Evolutionary conservation across 2,888 invertebrate species (phyloP).

Genomic region (Chesias legatella): DNA sequence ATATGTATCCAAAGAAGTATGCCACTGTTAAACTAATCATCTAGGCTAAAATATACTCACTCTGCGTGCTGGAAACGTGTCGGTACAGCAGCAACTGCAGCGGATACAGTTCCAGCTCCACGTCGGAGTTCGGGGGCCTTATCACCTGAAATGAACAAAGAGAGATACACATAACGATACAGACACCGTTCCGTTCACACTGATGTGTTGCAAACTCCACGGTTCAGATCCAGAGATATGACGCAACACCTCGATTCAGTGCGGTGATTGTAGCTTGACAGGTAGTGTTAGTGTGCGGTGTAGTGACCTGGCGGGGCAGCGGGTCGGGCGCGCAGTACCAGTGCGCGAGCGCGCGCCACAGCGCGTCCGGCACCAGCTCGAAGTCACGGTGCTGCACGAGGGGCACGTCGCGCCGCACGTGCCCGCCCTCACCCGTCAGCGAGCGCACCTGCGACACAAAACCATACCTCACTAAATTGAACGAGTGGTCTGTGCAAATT

Average conservation of each 20-base stretch:
- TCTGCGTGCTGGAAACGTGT: slow-evolving; percentile 80
- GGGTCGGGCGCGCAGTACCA: slow-evolving; percentile 92
- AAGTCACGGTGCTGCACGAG: slow-evolving; percentile 91
- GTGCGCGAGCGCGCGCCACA: slow-evolving; percentile 91
- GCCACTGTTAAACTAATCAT: too few relatives aligned
- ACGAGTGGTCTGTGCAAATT: too few relatives aligned
- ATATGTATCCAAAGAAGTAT: too few relatives aligned
- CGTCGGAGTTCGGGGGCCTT: slow-evolving; percentile 83
- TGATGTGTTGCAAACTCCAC: too few relatives aligned
- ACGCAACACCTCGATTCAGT: too few relatives aligned
- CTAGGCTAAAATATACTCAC: too few relatives aligned
- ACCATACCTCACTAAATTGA: too few relatives aligned
- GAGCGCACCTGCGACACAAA: slow-evolving; percentile 75
- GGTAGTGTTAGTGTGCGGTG: neutral
- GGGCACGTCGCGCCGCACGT: slow-evolving; percentile 86
- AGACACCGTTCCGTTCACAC: too few relatives aligned
- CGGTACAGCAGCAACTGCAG: slow-evolving; percentile 87
- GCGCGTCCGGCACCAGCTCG: slow-evolving; percentile 90
- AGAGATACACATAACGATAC: too few relatives aligned
- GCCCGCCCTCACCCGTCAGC: slow-evolving; percentile 93
- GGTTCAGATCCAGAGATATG: too few relatives aligned
- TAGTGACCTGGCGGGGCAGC: slow-evolving; percentile 85
- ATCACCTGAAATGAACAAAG: slow-evolving; percentile 78
- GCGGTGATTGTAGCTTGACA: too few relatives aligned
- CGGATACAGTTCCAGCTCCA: slow-evolving; percentile 92